A percentile compares a stretch with the other conserved stretches of the same genome.
These are phyloP conservation scores for Cistogaster globosa DNA, from an alignment of 2,888 invertebrate species.

Conservation along the genomic window DNA sequence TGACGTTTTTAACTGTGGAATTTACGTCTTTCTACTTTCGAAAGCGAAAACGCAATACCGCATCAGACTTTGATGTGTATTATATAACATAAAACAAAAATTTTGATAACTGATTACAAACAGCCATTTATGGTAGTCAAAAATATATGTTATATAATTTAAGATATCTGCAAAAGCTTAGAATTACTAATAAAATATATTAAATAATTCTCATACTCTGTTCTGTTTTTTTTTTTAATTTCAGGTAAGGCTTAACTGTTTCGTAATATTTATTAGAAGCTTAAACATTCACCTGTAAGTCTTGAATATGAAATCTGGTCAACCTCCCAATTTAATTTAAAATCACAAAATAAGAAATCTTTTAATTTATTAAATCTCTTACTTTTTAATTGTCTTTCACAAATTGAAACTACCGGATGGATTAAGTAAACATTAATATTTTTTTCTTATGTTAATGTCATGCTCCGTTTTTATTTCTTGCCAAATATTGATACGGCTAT, in stretches of 20 bases:
- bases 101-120: too few relatives aligned
- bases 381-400: slow-evolving; percentile 35
- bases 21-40: too few relatives aligned
- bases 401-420: slow-evolving; percentile 11
- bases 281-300: slow-evolving; percentile 29
- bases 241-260: slow-evolving; percentile 23
- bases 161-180: too few relatives aligned
- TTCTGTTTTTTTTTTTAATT: slow-evolving; percentile 12
- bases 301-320: background rate
- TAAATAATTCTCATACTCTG: background rate
- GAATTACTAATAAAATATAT: too few relatives aligned
- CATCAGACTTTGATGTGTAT: too few relatives aligned
- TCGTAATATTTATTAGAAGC: background rate
- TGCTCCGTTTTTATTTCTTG: slow-evolving; percentile 8
- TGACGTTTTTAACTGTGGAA: too few relatives aligned
- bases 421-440: background rate
- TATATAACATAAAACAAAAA: too few relatives aligned
- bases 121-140: too few relatives aligned
- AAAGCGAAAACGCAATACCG: too few relatives aligned
- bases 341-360: slow-evolving; percentile 2
- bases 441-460: background rate
- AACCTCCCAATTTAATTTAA: background rate
- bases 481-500: background rate
- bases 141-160: too few relatives aligned
- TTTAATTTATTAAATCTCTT: background rate